Evolutionary conservation across 2,888 invertebrate species (phyloP).

Genomic region (Hanleya hanleyi): DNA sequence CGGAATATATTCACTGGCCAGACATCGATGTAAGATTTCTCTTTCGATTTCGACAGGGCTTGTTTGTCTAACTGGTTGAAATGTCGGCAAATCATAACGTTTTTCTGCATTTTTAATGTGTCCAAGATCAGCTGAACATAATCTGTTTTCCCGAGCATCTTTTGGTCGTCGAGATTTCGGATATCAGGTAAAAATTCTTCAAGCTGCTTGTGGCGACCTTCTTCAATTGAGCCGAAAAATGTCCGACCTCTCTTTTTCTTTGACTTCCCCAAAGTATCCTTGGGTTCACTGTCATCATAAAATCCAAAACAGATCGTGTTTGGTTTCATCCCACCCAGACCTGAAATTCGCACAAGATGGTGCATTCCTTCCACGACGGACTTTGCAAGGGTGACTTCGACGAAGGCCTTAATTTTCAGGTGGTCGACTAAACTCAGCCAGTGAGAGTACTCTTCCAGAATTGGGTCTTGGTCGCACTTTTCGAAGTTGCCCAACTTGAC

Average conservation of each 20-base stretch:
- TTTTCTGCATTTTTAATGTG: constrained; percentile 93
- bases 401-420: constrained; percentile 92
- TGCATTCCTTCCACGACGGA: constrained; percentile 92
- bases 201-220: constrained; percentile 33
- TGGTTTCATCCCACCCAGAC: constrained; percentile 99
- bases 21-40: constrained; percentile 89
- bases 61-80: constrained; percentile 89
- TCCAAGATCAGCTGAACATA: constrained; percentile 91
- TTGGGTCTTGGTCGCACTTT: constrained; percentile 79
- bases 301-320: constrained; percentile 96
- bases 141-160: constrained; percentile 76
- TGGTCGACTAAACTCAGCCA: constrained; percentile 97
- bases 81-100: constrained; percentile 93
- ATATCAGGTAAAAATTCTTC: constrained; percentile 50
- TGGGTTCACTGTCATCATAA: constrained; percentile 83
- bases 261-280: constrained; percentile 75
- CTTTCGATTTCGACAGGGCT: constrained; percentile 80
- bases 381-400: constrained; percentile 91
- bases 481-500: constrained; percentile 79
- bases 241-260: constrained; percentile 29
- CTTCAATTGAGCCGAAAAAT: constrained; percentile 50
- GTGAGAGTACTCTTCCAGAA: constrained; percentile 85
- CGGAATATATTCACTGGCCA: constrained; percentile 97
- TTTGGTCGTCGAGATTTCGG: constrained; percentile 38
- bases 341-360: constrained; percentile 91